Evolutionary conservation across 30 jellyfish, hydroid and myxozoan genomes (phyloP).

Genomic region (Sanderia malayensis): DNA sequence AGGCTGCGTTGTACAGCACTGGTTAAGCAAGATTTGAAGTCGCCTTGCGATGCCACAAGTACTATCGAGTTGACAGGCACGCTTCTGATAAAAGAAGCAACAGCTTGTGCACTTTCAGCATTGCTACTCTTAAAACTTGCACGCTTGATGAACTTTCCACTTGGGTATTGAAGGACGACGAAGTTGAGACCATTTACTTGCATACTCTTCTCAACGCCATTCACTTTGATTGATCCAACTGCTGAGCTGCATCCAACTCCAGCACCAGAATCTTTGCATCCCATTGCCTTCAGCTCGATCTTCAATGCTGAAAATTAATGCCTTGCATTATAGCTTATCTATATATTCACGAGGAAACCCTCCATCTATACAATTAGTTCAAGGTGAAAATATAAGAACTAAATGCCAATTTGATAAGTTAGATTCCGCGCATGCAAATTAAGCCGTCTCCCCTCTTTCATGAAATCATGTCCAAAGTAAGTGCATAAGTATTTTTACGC

Average conservation of each 20-base stretch:
- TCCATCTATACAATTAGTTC: too few species aligned
- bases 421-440: too few species aligned
- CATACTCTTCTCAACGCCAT: constrained; percentile 41
- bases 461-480: too few species aligned
- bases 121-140: neutral
- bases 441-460: too few species aligned
- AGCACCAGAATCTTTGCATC: constrained; percentile 55
- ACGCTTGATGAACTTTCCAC: constrained; percentile 21
- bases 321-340: too few species aligned
- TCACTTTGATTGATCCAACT: constrained; percentile 40
- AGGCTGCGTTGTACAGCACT: neutral
- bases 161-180: constrained; percentile 37
- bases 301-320: too few species aligned
- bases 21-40: too few species aligned
- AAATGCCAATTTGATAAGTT: too few species aligned
- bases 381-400: too few species aligned
- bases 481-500: too few species aligned
- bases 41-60: neutral
- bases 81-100: neutral
- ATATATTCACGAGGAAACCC: too few species aligned
- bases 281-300: constrained; percentile 37
- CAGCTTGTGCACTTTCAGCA: neutral
- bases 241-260: constrained; percentile 43
- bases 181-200: constrained; percentile 35
- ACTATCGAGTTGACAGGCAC: neutral